phyloP scores from a whole-genome alignment of 2,113 vertebrate genomes.

The Procavia capensis region DNA sequence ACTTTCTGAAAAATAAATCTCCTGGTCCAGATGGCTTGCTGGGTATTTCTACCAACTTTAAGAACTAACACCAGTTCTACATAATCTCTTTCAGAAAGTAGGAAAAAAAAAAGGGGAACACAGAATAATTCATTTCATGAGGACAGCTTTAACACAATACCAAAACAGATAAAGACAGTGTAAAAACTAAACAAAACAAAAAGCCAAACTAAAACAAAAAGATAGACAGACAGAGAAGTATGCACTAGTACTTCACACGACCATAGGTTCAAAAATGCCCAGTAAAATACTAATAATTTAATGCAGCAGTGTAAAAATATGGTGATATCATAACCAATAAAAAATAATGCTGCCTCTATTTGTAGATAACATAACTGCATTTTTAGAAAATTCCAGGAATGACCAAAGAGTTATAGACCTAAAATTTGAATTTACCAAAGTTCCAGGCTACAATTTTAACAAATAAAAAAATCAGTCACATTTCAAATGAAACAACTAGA shows the following conservation, averaged over 20 bases:
- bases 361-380: background rate
- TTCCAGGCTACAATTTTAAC: background rate
- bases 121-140: background rate
- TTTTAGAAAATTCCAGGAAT: background rate
- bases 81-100: background rate
- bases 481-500: background rate
- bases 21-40: background rate
- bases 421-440: background rate
- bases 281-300: background rate
- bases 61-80: background rate
- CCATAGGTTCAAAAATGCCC: too few relatives aligned
- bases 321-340: background rate
- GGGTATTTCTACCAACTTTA: background rate
- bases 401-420: background rate
- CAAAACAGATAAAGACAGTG: background rate
- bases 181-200: background rate
- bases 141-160: background rate
- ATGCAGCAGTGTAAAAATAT: background rate
- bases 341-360: background rate
- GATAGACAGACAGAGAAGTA: too few relatives aligned
- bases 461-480: background rate
- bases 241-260: background rate
- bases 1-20: background rate
- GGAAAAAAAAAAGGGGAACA: background rate
- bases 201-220: background rate